Percentiles rank a stretch among this genome's conserved stretches.
Evolutionary conservation across 2,888 invertebrate genomes (phyloP).

Genomic region (Encarsia formosa): DNA sequence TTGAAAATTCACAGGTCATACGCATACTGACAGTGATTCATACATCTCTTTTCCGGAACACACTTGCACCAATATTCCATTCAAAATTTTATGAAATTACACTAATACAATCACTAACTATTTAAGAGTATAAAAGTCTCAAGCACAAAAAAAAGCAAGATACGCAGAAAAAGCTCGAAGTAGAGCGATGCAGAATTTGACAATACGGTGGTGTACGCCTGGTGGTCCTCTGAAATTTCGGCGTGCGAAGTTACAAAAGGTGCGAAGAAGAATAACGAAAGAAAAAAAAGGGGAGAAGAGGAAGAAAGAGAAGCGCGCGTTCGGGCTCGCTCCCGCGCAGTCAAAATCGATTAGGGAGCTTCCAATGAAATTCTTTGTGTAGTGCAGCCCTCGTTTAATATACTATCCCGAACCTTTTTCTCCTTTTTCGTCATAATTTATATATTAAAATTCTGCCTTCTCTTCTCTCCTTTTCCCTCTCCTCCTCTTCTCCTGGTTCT

Average conservation of each 20-base stretch:
- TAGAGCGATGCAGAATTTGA: too few relatives aligned
- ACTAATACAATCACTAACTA: too few relatives aligned
- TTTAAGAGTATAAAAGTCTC: too few relatives aligned
- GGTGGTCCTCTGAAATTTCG: conserved; percentile 3
- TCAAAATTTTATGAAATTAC: too few relatives aligned
- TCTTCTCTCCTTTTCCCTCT: conserved; percentile 7
- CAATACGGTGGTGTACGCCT: background rate
- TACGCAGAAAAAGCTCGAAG: too few relatives aligned
- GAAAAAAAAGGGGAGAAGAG: background rate
- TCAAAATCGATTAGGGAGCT: conserved; percentile 29
- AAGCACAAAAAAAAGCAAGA: too few relatives aligned
- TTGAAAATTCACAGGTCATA: too few relatives aligned
- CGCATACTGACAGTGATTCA: too few relatives aligned
- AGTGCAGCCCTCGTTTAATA: background rate
- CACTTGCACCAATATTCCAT: too few relatives aligned
- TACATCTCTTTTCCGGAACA: too few relatives aligned
- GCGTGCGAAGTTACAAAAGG: background rate
- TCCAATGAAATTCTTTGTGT: conserved; percentile 26
- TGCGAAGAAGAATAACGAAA: background rate
- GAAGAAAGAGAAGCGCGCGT: background rate
- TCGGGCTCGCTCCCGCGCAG: conserved; percentile 9
- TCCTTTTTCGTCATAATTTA: conserved; percentile 25
- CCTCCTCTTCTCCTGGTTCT: background rate
- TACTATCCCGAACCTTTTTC: conserved; percentile 21
- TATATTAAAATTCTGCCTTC: conserved; percentile 25